Percentiles rank a stretch among this genome's conserved stretches.
These are phyloP conservation scores for Oreotrochilus melanogaster DNA, from an alignment of 2,113 vertebrate species.

Conservation along the genomic window DNA sequence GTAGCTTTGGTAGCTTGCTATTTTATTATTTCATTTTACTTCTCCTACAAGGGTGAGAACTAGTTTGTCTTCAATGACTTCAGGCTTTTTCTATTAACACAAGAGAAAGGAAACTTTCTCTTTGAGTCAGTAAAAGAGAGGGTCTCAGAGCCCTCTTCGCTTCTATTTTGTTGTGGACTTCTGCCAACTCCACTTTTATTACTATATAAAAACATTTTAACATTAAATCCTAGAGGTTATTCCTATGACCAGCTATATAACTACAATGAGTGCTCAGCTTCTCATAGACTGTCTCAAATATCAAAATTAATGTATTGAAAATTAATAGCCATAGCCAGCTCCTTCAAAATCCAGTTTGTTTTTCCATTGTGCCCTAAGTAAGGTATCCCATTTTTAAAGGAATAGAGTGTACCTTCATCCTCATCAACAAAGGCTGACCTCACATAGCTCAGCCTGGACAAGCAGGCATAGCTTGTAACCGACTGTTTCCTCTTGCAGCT, in stretches of 20 bases:
- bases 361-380: background rate
- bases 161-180: background rate
- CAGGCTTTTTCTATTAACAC: background rate
- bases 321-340: background rate
- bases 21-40: background rate
- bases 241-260: background rate
- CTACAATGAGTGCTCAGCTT: background rate
- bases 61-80: background rate
- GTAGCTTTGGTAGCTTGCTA: background rate
- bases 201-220: background rate
- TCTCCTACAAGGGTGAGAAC: background rate
- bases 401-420: background rate
- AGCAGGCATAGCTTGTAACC: background rate
- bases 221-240: background rate
- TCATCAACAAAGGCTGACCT: background rate
- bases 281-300: background rate
- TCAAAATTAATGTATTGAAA: background rate
- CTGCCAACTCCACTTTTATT: background rate
- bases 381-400: background rate
- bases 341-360: background rate
- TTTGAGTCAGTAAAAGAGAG: background rate
- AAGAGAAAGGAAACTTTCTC: background rate
- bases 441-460: background rate
- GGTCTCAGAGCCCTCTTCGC: background rate
- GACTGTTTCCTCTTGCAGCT: constrained; percentile 1